Evolutionary conservation across 2,113 vertebrate genomes (phyloP), one percentile per base, ranked within the genome.

Genomic region (Phainopepla nitens): DNA sequence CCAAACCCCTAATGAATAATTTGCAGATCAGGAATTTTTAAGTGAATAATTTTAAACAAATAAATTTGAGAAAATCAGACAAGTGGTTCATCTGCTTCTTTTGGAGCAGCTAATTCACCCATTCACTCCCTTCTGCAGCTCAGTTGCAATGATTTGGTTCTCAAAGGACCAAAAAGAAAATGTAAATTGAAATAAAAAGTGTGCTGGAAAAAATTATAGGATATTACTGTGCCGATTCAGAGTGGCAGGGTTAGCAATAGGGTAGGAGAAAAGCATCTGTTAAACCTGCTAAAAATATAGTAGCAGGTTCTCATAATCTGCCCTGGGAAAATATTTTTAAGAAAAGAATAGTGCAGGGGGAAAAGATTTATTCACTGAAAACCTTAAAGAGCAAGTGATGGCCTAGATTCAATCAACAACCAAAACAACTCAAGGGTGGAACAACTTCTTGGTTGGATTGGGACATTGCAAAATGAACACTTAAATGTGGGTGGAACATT

Each of bases 41-140:
- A 96, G 94, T 96, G 94, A 97, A 95, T 95, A 94, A 97, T 96
- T 96, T 93, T 78, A 81, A 96, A 95, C 88, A 96, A 96, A 96
- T 96, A 96, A 95, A 95, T 95, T 95, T 90, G 85, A 96, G 94
- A 93, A 95, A 97, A 93, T 95, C 93, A 96, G 92, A 95, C 95
- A 97, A 97, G 90, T 95, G 87, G 88, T 96, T 96, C 93, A 96
- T 96, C 94, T 96, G 94, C 85, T 93, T 90, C 95, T 94, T 96
- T 96, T 93, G 87, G 90, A 96, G 79, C 47, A 90, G 79, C 62
- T 97, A 94, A 96, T 97, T 96, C 56, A 4, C 49, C 79, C 95
- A 96, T 97, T 97, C 94, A 97, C 71, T 97, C 72, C 94, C 72
- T 93, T 93, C 76, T 81, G 66, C 88, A 86, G 88, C 76, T 96